A percentile compares a stretch with the other conserved stretches of the same genome.
Conservation (phyloP, 2,113 vertebrate species). For the Pangasianodon gigas region DNA sequence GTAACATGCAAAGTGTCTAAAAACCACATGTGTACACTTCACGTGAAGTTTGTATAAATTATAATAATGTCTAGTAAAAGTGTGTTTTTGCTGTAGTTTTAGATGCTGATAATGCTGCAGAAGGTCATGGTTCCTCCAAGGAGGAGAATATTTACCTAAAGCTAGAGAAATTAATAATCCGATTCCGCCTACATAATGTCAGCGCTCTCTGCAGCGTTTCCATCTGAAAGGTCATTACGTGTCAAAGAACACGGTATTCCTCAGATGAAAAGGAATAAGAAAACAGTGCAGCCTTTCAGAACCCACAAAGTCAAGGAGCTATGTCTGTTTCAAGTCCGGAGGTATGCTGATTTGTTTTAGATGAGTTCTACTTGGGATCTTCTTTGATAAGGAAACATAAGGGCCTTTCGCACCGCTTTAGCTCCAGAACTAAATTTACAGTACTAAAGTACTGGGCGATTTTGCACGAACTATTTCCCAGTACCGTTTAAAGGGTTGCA, state of each 20-base stretch:
- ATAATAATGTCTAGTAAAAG: not conserved
- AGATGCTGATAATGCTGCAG: not conserved
- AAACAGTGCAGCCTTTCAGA: not conserved
- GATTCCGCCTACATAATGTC: not conserved
- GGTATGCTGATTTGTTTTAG: not conserved
- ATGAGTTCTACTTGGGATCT: not conserved
- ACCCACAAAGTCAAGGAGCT: not conserved
- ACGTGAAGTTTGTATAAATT: not conserved
- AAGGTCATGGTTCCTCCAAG: not conserved
- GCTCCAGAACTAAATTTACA: too few relatives aligned
- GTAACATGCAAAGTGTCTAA: not conserved
- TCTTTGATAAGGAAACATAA: not conserved
- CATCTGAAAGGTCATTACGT: not conserved
- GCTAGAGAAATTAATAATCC: slow-evolving; percentile 12
- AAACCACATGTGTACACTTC: not conserved
- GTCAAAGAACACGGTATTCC: not conserved
- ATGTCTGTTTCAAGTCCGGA: not conserved
- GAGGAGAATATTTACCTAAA: slow-evolving; percentile 8
- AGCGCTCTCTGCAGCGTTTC: not conserved
- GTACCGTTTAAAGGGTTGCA: too few relatives aligned
- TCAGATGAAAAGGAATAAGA: not conserved
- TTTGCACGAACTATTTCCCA: too few relatives aligned
- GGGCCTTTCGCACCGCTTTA: too few relatives aligned
- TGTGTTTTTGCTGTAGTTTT: not conserved
- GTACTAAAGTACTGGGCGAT: too few relatives aligned